Base-by-base conservation (phyloP, 2,888 invertebrate genomes). In the Ochlodes sylvanus region DNA sequence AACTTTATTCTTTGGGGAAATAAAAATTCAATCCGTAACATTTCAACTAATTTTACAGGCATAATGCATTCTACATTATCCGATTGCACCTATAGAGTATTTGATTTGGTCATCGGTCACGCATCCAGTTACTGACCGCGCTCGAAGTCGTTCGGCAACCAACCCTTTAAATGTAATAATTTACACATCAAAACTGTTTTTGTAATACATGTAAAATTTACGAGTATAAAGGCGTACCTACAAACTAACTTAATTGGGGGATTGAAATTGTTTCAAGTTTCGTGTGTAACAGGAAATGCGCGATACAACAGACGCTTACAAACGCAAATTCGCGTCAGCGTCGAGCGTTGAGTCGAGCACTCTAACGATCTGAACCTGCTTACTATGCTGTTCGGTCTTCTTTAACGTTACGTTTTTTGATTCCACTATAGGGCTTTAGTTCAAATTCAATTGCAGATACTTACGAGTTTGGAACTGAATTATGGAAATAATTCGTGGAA, bases 241-340 rank as follows among this genome's bases (percentile, higher is more conserved):
- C 12, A 50, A 50, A 27, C 4, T 57, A 17, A 38, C 56, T 58
- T 50, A 50, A 65, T 50, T 47, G 57, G 58, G 27, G 50, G 47
- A 58, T 52, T 65, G 52, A 41, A 47, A 38, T 41, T 58, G 58
- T 66, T 50, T 50, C 19, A 50, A 19, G 50, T 50, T 50, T 50
- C 50, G 50, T 50, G 52, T 42, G 50, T 19, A 65, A 60, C 58
- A 27, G 52, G 58, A 58, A 58, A 41, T 54, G 68, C 70, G 66
- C 68, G 63, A 65, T 68, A 72, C 73, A 72, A 73, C 69, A 74
- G 71, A 69, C 70, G 72, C 63, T 70, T 70, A 69, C 69, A 69
- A 72, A 73, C 66, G 71, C 69, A 71, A 73, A 74, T 75, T 70
- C 68, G 63, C 70, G 70, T 69, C 72, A 69, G 52, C 54, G 63